Base-by-base conservation (phyloP, 2,888 invertebrate species). In the Dicyrtoma fusca region DNA sequence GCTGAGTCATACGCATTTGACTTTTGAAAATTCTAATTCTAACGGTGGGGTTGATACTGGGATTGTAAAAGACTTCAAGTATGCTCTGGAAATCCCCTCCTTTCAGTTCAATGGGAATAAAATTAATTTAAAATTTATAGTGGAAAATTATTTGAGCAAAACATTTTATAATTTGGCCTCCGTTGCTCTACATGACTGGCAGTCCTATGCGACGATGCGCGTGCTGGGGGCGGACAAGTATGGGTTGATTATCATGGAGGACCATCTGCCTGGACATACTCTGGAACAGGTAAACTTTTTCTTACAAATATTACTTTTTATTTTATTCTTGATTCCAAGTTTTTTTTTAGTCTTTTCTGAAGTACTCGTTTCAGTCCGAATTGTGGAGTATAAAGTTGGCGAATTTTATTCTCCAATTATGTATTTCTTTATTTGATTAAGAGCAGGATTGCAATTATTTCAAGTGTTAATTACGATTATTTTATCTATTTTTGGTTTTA, bases 141-240 rank as follows among this genome's bases (percentile, higher is more conserved):
- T 85, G 10, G 97, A 97, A 83, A 90, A 93, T 82, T 97, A 97
- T 84, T 87, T 99, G 77, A 95, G 96, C 81, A 90, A 89, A 78
- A 95, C 93, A 83, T 98, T 97, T 85, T 99, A 99, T 84, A 97
- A 98, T 86, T 86, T 98, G 81, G 97, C 97, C 0, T 95, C 97
- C 1, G 95, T 99, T 42, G 96, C 97, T 8, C 86, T 97, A 59
- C 96, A 98, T 80, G 97, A 99, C 84, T 98, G 97, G 95, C 92
- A 92, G 84, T 96, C 95, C 0, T 99, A 99, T 83, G 92, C 94
- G 19, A 94, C 95, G 85, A 99, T 99, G 98, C 88, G 96, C 74
- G 91, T 92, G 82, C 87, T 98, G 83, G 98, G 97, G 0, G 87
- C 87, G 81, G 89, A 92, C 80, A 94, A 95, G 83, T 90, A 94